Percentiles rank a stretch among this genome's conserved stretches.
phyloP scores from a whole-genome alignment of 2,888 invertebrate genomes.

The Tethea ocularis region DNA sequence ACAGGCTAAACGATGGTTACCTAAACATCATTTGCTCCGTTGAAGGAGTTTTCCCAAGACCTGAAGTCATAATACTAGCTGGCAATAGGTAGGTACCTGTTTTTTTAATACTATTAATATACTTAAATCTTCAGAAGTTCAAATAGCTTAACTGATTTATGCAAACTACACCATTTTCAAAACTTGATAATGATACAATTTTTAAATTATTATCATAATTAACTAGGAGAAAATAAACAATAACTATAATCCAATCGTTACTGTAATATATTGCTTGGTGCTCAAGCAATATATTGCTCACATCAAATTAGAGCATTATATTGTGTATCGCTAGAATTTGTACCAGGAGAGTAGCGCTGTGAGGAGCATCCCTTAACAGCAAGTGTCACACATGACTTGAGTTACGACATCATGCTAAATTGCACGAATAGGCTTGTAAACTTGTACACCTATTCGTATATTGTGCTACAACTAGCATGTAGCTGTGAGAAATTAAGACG shows the following conservation, averaged over 20 bases:
- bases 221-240: no score
- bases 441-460: no score
- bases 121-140: no score
- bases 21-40: slow-evolving; percentile 81
- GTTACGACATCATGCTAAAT: neutral
- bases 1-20: slow-evolving; percentile 70
- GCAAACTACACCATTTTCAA: no score
- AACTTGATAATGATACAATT: no score
- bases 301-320: neutral
- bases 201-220: no score
- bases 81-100: slow-evolving; percentile 76
- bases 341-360: neutral
- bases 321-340: neutral
- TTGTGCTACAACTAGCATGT: neutral
- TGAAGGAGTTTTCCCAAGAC: slow-evolving; percentile 81
- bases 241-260: neutral
- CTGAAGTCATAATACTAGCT: slow-evolving; percentile 73
- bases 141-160: no score
- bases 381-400: neutral
- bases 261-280: no score
- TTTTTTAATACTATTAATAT: no score
- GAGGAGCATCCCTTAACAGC: slow-evolving; percentile 1
- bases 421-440: neutral
- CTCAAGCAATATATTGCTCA: neutral
- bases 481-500: neutral